These are phyloP conservation scores for Microchirus variegatus DNA, from an alignment of 2,797 vertebrate genomes.

Conservation along the genomic window DNA sequence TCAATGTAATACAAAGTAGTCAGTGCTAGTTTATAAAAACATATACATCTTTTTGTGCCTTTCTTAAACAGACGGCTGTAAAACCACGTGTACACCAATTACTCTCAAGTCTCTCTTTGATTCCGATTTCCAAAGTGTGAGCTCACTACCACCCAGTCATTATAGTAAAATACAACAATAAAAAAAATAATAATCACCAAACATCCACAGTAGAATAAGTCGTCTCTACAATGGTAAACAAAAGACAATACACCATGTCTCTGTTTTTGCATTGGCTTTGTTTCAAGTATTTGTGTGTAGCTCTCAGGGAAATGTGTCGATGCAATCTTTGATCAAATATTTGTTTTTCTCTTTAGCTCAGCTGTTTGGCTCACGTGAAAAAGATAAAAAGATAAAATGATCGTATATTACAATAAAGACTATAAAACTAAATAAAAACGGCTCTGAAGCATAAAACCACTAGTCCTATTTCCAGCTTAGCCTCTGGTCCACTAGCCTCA, in stretches of 20 bases:
- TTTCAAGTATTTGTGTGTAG: slow-evolving; percentile 74
- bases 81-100: slow-evolving; percentile 1
- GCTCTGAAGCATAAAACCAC: slow-evolving; percentile 2
- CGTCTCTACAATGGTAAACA: slow-evolving; percentile 1
- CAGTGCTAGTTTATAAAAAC: slow-evolving; percentile 32
- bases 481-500: too few species aligned
- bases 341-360: background rate
- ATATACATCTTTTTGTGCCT: slow-evolving; percentile 31
- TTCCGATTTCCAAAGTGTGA: background rate
- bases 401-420: background rate
- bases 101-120: background rate
- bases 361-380: slow-evolving; percentile 5
- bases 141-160: background rate
- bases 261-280: slow-evolving; percentile 54
- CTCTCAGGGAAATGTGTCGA: slow-evolving; percentile 23
- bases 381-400: slow-evolving; percentile 5
- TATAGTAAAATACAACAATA: slow-evolving; percentile 10
- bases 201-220: slow-evolving; percentile 31
- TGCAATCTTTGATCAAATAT: slow-evolving; percentile 15
- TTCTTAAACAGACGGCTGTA: background rate
- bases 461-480: slow-evolving; percentile 14
- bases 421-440: background rate
- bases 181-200: background rate
- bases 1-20: slow-evolving; percentile 11
- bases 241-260: slow-evolving; percentile 12